Base-by-base conservation (phyloP, 2,113 vertebrate species). In the Microcebus ravelobensis region DNA sequence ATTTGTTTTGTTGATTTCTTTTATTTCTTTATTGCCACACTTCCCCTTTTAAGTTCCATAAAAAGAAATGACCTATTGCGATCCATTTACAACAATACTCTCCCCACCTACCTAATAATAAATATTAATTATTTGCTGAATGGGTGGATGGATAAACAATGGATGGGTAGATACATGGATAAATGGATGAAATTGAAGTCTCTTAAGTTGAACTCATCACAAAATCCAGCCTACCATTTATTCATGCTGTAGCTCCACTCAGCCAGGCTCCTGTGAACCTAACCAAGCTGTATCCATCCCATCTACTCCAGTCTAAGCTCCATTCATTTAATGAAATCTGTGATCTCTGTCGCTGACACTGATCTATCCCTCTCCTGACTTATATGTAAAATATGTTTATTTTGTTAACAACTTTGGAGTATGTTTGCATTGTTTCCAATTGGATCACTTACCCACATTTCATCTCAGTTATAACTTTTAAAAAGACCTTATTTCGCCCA, bases 401-500 rank as follows among this genome's bases (percentile, higher is more conserved):
- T 95, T 96, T 83, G 36, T 96, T 74, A 84, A 42, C 86, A 70
- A 63, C 34, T 27, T 89, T 14, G 13, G n/a, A 34, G 3, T 86
- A 2, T 91, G 23, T 50, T 45, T 81, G n/a, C 23, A 34, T 90
- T 83, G 8, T 59, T 96, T 93, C 12, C 7, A 48, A 0, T 57
- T 70, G 20, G 25, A 48, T 94, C n/a, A 31, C 14, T 52, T 91
- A 73, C 17, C 36, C 27, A 87, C 31, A 90, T 74, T 90, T 81
- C 18, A 85, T 68, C 55, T 90, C 73, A 93, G 70, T 67, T 91
- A 59, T 2, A 71, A 39, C 17, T 79, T 88, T 81, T 42, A 13
- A 81, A 90, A 52, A 57, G 42, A 27, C 20, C 57, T 76, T 63
- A 20, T 94, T 63, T 90, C 76, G 84, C 77, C 95, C 36, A 91